These are phyloP conservation scores for Cheilosia urbana DNA, from an alignment of 2,888 invertebrate species.

Conservation along the genomic window DNA sequence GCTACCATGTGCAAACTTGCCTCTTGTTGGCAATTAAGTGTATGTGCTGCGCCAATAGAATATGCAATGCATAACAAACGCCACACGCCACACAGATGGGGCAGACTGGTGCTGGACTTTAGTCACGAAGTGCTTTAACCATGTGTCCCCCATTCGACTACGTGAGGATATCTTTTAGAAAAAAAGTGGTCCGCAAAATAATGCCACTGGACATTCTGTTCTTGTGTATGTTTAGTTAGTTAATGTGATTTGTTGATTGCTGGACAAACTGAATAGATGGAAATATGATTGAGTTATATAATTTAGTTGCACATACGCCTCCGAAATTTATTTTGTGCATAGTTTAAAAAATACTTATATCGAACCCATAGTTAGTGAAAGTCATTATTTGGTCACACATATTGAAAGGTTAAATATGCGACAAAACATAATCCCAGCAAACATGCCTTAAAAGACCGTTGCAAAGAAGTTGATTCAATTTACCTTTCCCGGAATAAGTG, in stretches of 20 bases:
- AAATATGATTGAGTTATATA: slow-evolving; percentile 25
- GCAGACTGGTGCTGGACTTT: background rate
- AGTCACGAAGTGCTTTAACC: slow-evolving; percentile 9
- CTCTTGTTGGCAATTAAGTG: slow-evolving; percentile 58
- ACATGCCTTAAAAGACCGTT: too few species aligned
- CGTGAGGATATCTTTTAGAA: background rate
- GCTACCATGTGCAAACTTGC: slow-evolving; percentile 20
- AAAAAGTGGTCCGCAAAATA: background rate
- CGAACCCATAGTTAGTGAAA: too few species aligned
- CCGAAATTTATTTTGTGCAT: background rate
- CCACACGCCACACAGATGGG: slow-evolving; percentile 34
- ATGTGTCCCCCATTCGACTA: slow-evolving; percentile 1
- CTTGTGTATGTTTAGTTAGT: slow-evolving; percentile 45
- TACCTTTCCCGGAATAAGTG: too few species aligned
- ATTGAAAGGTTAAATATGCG: too few species aligned
- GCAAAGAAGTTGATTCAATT: too few species aligned
- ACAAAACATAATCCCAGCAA: too few species aligned
- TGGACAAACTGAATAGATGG: slow-evolving; percentile 31
- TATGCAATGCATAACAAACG: slow-evolving; percentile 36
- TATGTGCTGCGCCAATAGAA: slow-evolving; percentile 46
- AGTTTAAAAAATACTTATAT: background rate
- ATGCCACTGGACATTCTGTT: slow-evolving; percentile 13
- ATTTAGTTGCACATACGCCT: slow-evolving; percentile 42
- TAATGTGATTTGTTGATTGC: slow-evolving; percentile 53
- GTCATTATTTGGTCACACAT: too few species aligned